Evolutionary conservation across 92 coral and sea anemone genomes (phyloP), one percentile per base, ranked within the genome.

Genomic region (Meandrina meandrites): DNA sequence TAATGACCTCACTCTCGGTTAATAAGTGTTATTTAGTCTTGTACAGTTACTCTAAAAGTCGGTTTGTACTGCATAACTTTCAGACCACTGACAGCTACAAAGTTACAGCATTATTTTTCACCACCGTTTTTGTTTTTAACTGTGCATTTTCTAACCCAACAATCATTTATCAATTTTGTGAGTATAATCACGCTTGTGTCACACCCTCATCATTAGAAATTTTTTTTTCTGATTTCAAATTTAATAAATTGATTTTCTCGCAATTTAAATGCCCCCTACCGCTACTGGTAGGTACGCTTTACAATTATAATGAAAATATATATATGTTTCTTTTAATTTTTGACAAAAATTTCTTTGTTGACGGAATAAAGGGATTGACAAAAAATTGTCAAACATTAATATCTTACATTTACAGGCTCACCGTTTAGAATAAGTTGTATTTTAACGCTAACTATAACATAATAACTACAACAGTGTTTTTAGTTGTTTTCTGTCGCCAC

Each of bases 291-390:
- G 12, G 17, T 27, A 16, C 21, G 31, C 40, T 76, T 76, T n/a
- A 76, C 30, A 24, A 22, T 21, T 21, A 27, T 14, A 76, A 24
- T 76, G 81, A 78, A 78, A 78, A 78, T 78, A 56, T 56, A 76
- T 11, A 30, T 34, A 78, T 76, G 80, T n/a, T 51, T 50, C 54
- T 77, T 58, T 51, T 77, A 12, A 48, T 24, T 58, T 64, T 64
- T 15, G n/a, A 27, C 69, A 54, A 79, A 16, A 14, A 79, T n/a
- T 53, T 30, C 47, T 78, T 53, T 78, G 30, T 62, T 28, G 31
- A 79, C 14, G 22, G 71, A 58, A 79, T 10, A 56, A 31, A 56
- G 2, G 34, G 40, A 50, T 17, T 5, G 12, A 28, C 12, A 15
- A 8, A 15, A 8, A 18, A 28, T 27, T 30, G 21, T 19, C 16